A percentile compares a stretch with the other conserved stretches of the same genome.
These are phyloP conservation scores for Parotocinclus haroldoi DNA, from an alignment of 2,797 vertebrate species.

Conservation along the genomic window DNA sequence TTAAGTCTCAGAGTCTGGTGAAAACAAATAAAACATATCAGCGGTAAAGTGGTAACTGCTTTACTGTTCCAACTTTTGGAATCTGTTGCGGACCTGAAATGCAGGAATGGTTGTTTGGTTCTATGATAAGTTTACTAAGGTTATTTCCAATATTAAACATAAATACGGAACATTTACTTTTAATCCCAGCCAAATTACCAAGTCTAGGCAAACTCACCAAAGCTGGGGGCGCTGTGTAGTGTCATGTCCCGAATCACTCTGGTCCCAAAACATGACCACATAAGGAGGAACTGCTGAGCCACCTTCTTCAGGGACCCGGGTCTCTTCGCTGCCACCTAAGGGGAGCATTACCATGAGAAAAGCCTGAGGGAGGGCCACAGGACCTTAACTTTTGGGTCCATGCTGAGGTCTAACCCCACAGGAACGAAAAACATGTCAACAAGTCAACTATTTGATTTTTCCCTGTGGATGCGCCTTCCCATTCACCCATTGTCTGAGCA, in stretches of 20 bases:
- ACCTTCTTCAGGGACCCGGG: constrained; percentile 93
- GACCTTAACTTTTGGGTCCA: constrained; percentile 70
- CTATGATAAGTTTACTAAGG: no score
- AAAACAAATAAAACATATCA: no score
- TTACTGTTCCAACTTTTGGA: no score
- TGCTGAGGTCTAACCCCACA: constrained; percentile 72
- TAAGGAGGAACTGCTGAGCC: constrained; percentile 97
- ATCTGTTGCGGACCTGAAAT: no score
- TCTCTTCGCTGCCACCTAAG: constrained; percentile 92
- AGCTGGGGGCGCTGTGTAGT: constrained; percentile 96
- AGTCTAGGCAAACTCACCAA: constrained; percentile 76
- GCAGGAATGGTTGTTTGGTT: no score
- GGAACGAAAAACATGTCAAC: constrained; percentile 81
- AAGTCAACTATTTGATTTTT: constrained; percentile 84
- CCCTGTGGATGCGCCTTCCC: constrained; percentile 73
- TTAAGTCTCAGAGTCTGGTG: no score
- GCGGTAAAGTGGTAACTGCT: no score
- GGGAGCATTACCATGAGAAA: constrained; percentile 77
- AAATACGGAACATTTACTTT: no score
- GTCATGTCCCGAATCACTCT: constrained; percentile 99
- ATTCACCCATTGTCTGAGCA: constrained; percentile 75
- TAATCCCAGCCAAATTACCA: no score
- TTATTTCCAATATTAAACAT: no score
- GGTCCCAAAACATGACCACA: constrained; percentile 99
- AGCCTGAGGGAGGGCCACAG: constrained; percentile 51